A percentile compares a stretch with the other conserved stretches of the same genome.
These are phyloP conservation scores for Brienomyrus longianalis DNA, from an alignment of 2,113 vertebrate genomes.

Conservation along the genomic window DNA sequence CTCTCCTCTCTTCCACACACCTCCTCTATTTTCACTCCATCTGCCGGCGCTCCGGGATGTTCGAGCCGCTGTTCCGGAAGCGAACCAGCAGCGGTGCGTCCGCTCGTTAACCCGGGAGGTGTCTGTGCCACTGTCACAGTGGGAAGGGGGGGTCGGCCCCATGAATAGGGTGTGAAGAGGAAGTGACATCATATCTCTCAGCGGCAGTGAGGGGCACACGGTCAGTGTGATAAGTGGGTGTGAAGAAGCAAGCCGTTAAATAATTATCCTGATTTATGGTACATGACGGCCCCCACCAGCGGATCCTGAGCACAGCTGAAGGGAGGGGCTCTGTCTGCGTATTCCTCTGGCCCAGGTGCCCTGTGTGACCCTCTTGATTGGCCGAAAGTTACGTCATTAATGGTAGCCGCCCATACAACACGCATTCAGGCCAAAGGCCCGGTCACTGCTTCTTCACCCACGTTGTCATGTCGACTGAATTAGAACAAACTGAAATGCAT, in stretches of 20 bases:
- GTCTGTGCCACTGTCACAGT: neutral
- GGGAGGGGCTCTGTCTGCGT: neutral
- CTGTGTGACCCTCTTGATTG: neutral
- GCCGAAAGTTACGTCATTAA: neutral
- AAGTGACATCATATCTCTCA: conserved; percentile 1
- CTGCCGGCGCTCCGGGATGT: neutral
- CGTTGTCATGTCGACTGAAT: neutral
- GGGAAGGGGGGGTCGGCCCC: neutral
- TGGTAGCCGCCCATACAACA: neutral
- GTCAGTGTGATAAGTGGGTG: conserved; percentile 3
- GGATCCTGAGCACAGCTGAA: neutral
- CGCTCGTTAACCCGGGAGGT: neutral
- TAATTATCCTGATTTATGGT: neutral
- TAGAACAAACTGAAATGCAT: neutral
- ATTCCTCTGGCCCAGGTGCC: neutral
- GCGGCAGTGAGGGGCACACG: neutral
- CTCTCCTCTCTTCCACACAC: neutral
- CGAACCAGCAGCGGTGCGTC: neutral
- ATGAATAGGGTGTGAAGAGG: neutral
- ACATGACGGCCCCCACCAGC: neutral
- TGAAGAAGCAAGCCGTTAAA: neutral
- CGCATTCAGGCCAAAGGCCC: neutral
- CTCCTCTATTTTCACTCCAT: neutral
- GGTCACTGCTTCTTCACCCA: neutral
- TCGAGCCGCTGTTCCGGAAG: neutral